Base-by-base conservation (phyloP, 2,797 vertebrate genomes). In the Antrozous pallidus region DNA sequence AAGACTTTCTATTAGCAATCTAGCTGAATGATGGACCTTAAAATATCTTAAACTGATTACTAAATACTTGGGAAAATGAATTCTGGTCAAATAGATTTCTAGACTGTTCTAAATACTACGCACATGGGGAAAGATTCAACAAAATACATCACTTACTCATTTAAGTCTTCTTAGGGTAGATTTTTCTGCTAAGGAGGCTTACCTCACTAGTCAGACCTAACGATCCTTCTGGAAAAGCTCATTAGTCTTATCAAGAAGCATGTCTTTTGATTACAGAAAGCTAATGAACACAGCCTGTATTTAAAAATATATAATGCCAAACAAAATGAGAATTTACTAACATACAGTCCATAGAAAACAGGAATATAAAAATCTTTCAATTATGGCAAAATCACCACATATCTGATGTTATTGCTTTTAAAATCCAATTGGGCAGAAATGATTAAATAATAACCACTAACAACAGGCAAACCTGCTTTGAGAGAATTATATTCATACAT, bases 1-100 rank as follows among this genome's bases (percentile, higher is more conserved):
- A 95, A 80, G 42, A 78, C 58, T 82, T 85, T 65, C 79, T 16
- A 42, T 69, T 74, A 88, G 38, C 78, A 58, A 92, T 71, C n/a
- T 56, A 81, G 36, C 8, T 65, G n/a, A 82, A 74, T 31, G 40
- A 88, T 38, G 40, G 26, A 91, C 54, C 5, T 42, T 65, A 92
- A 84, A 92, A 49, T 17, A 70, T 86, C 38, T 86, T 51, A 70
- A 22, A 65, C 9, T 12, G 75, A 82, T 74, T 36, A 92, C 47
- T 80, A 78, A 90, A 10, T 24, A 10, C n/a, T 58, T 0, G 33
- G 12, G 51, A 92, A 73, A 40, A 75, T 18, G 6, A 83, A 45
- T 22, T 75, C 45, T 18, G 12, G 1, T 70, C 18, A 36, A 84
- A 1, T 26, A 17, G 42, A 58, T 88, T 88, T 84, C 51, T 79